Percentiles rank a stretch among this genome's conserved stretches.
These are phyloP conservation scores for Cephus spinipes DNA, from an alignment of 2,888 invertebrate genomes.

Conservation along the genomic window DNA sequence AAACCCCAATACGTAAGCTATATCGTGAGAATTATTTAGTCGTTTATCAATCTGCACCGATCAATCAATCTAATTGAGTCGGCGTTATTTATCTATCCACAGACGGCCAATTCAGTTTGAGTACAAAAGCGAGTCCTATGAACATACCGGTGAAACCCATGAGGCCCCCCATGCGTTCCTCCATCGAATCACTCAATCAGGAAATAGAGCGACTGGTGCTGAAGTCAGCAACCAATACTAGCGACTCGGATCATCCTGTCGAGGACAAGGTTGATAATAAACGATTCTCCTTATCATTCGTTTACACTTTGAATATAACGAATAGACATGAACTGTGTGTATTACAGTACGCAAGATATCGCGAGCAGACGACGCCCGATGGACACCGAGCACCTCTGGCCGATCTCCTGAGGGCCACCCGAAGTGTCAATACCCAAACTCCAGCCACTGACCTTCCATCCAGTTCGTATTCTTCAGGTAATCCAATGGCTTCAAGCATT, in stretches of 20 bases:
- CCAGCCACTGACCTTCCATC: slow-evolving; percentile 78
- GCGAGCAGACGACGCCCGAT: slow-evolving; percentile 80
- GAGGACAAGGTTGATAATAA: slow-evolving; percentile 71
- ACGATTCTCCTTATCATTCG: neutral
- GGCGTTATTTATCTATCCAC: slow-evolving; percentile 8
- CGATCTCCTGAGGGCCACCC: slow-evolving; percentile 76
- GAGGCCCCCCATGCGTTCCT: slow-evolving; percentile 81
- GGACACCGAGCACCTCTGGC: slow-evolving; percentile 88
- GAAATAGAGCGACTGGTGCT: slow-evolving; percentile 86
- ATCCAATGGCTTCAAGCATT: slow-evolving; percentile 24
- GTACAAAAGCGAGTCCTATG: slow-evolving; percentile 70
- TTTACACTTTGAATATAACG: neutral
- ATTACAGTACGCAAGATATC: slow-evolving; percentile 61
- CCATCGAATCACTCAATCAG: slow-evolving; percentile 88
- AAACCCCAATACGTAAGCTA: slow-evolving; percentile 65
- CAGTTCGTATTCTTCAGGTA: slow-evolving; percentile 80
- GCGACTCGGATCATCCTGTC: slow-evolving; percentile 66
- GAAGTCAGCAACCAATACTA: slow-evolving; percentile 63
- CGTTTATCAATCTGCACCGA: slow-evolving; percentile 21
- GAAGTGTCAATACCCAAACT: slow-evolving; percentile 88
- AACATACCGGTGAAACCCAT: slow-evolving; percentile 71
- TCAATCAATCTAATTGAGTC: slow-evolving; percentile 36
- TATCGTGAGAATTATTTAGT: slow-evolving; percentile 28
- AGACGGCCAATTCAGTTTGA: slow-evolving; percentile 64
- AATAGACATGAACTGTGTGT: neutral